phyloP scores from a whole-genome alignment of 2,888 invertebrate species.

The Spilarctia lutea region DNA sequence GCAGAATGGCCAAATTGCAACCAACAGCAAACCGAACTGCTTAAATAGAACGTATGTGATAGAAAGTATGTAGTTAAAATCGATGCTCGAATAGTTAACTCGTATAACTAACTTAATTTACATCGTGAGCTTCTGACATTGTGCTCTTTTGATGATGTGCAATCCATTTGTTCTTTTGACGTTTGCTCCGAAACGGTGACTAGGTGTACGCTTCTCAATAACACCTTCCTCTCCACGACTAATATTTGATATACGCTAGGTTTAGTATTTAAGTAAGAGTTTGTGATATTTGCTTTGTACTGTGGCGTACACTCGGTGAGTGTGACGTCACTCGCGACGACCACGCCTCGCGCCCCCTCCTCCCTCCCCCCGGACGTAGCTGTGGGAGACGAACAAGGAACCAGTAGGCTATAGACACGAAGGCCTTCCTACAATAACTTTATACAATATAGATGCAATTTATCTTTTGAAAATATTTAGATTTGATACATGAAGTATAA shows the following conservation, averaged over 20 bases:
- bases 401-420: slow-evolving; percentile 37
- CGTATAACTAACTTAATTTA: too few relatives aligned
- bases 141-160: neutral
- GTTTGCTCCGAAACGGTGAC: neutral
- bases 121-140: neutral
- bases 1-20: neutral
- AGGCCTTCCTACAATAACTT: slow-evolving; percentile 61
- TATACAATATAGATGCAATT: slow-evolving; percentile 60
- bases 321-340: neutral
- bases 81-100: neutral
- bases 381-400: slow-evolving; percentile 15
- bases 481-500: slow-evolving; percentile 67
- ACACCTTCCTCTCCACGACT: slow-evolving; percentile 10
- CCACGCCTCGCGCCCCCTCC: neutral
- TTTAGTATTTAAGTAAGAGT: slow-evolving; percentile 43
- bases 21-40: neutral
- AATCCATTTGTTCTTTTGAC: neutral
- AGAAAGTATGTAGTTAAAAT: too few relatives aligned
- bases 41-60: neutral
- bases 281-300: slow-evolving; percentile 53
- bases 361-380: neutral
- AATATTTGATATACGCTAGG: slow-evolving; percentile 20
- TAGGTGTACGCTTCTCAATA: neutral
- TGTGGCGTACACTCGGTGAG: neutral
- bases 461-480: slow-evolving; percentile 63